Base-by-base conservation (phyloP, 1,140 invertebrate species). In the Apis dorsata region DNA sequence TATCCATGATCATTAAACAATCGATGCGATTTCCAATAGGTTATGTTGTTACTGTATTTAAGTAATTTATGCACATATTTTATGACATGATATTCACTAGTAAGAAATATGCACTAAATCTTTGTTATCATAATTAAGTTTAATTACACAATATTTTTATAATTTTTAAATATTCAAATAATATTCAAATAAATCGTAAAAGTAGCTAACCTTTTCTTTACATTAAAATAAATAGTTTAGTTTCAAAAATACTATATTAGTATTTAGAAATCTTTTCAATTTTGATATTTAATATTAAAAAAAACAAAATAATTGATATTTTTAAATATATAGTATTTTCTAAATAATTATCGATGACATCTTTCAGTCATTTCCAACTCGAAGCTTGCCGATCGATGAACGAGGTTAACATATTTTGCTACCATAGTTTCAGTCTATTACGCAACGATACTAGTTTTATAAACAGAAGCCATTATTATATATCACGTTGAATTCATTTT, bases 371-470 rank as follows among this genome's bases (percentile, higher is more conserved):
- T 24, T 72, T 55, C 68, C 34, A 9, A 78, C 65, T 24, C 66
- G 57, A 83, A 79, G 74, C 49, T 79, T 68, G n/a, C n/a, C 79
- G 69, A 86, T 83, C 81, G 86, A 86, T 78, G 59, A 28, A 44
- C 76, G 53, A 76, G 71, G 51, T 86, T 86, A 80, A 49, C 76
- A 62, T 60, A 66, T 72, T 83, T 53, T 44, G 74, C 59, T 87
- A 86, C 81, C 78, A 80, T 77, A 79, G 80, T 80, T 87, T 87
- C 60, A 57, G 21, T 66, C 63, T 72, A 66, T 87, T 87, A 79
- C 81, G 81, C 75, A 87, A 87, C 81, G 10, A 65, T 28, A 24
- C 70, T 69, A 59, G 21, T 60, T 85, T 66, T 60, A 55, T 65
- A 76, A 65, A 71, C 80, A 83, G 34, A 79, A 83, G 66, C 71